Evolutionary conservation across 2,797 vertebrate genomes (phyloP).

Genomic region (Setipinna tenuifilis): DNA sequence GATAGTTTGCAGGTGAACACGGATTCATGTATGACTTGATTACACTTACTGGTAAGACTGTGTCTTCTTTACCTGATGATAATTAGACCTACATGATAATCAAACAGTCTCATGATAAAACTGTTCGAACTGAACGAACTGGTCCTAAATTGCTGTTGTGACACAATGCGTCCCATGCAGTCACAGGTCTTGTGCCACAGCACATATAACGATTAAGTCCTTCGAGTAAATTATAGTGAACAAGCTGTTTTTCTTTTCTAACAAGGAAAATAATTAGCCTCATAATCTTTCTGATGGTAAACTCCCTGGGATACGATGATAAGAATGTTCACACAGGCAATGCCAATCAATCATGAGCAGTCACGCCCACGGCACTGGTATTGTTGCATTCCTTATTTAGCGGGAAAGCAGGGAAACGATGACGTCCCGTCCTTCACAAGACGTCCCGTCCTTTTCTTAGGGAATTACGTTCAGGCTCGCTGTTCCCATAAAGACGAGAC

Average conservation of each 20-base stretch:
- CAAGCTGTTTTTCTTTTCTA: constrained; percentile 16
- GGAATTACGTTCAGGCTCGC: not conserved
- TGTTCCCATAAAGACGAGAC: not conserved
- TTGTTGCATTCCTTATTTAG: not conserved
- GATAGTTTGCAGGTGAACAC: not conserved
- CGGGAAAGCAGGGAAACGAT: not conserved
- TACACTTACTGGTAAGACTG: not conserved
- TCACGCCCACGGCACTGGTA: not conserved
- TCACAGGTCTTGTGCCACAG: not conserved
- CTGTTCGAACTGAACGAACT: not conserved
- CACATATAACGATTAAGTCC: not conserved
- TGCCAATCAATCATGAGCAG: constrained; percentile 25
- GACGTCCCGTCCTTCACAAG: not conserved
- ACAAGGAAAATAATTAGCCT: constrained; percentile 9
- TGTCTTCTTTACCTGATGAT: not conserved
- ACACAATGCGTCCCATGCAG: not conserved
- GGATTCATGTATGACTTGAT: too few species aligned
- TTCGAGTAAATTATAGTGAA: not conserved
- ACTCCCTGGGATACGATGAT: constrained; percentile 44
- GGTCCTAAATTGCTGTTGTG: not conserved
- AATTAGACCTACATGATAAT: not conserved
- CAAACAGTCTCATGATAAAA: not conserved
- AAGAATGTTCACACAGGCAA: constrained; percentile 73
- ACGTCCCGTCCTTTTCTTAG: not conserved
- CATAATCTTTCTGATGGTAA: not conserved